Conservation (phyloP, 2,113 vertebrate species). For the Hippotragus niger region DNA sequence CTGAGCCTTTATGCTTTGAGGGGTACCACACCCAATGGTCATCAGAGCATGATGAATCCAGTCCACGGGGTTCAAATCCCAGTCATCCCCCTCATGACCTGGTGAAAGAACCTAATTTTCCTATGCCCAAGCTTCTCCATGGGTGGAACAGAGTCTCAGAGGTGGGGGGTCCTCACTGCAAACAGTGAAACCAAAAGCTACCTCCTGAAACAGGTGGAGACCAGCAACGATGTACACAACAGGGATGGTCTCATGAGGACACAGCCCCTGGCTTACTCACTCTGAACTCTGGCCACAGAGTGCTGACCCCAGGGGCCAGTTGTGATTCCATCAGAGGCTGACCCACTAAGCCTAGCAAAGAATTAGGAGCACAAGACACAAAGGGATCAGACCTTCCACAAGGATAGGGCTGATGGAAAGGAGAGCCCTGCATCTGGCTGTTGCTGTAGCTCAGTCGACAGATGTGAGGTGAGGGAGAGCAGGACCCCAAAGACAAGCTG, state of each 20-base stretch:
- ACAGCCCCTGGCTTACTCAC: not conserved
- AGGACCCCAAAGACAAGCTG: not conserved
- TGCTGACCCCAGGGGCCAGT: fast-evolving
- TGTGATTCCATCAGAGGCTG: not conserved
- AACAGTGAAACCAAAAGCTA: not conserved
- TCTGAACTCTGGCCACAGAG: not conserved
- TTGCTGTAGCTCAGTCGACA: not conserved
- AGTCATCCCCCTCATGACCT: fast-evolving
- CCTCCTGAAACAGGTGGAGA: not conserved
- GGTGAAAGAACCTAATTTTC: not conserved
- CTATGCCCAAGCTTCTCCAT: not conserved
- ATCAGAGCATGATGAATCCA: not conserved
- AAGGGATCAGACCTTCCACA: fast-evolving
- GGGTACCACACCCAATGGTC: not conserved
- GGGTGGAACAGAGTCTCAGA: fast-evolving
- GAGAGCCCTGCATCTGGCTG: too few relatives aligned
- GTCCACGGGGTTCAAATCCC: too few relatives aligned
- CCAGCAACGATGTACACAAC: not conserved
- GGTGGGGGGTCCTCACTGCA: fast-evolving
- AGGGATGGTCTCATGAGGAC: not conserved
- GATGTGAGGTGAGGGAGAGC: not conserved
- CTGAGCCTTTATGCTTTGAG: too few relatives aligned
- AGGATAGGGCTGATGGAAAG: not conserved
- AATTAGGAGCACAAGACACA: not conserved
- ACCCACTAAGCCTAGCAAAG: not conserved